Evolutionary conservation across 2,797 vertebrate species (phyloP), one percentile per base, ranked within the genome.

Genomic region (Acanthurus lineatus): DNA sequence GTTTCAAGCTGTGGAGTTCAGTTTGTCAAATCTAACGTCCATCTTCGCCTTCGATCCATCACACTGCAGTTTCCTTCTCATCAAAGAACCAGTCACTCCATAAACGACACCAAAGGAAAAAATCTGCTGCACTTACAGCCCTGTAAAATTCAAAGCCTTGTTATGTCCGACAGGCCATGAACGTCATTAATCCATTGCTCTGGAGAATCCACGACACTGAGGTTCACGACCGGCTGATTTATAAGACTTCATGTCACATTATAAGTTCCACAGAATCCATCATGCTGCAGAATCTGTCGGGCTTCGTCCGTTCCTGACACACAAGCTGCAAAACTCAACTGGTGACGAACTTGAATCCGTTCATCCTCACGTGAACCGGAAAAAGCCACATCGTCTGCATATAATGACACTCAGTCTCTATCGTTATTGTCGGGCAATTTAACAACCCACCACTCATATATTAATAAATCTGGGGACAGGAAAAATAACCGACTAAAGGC

Each of bases 351-450:
- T 42, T 64, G 35, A 70, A n/a, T 51, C 25, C 6, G 19, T 64
- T 70, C 5, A 54, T 64, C 45, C 52, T 52, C 32, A 52, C 40
- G 48, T 35, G 15, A 58, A 65, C 20, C 51, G 17, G 17, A 72
- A 77, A 90, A 76, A 76, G 75, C 64, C 42, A 77, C 79, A 82
- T 86, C 79, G 1, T 89, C 90, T 80, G 76, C 85, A 53, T 85
- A 86, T 9, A 69, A 51, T 6, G 20, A 81, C 78, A 81, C 51
- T 54, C 32, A 62, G 17, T 42, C 22, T 63, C 51, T 11, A 6
- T 17, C 44, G 32, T 67, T 22, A 2, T 60, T 10, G 10, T 20
- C 0, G 3, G 22, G 19, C 10, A 7, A 54, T 6, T 71, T 42
- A 7, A 22, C 5, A 3, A 11, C 63, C 20, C 6, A 69, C 7